Conservation (phyloP, 2,113 vertebrate genomes). For the Oryzias celebensis region DNA sequence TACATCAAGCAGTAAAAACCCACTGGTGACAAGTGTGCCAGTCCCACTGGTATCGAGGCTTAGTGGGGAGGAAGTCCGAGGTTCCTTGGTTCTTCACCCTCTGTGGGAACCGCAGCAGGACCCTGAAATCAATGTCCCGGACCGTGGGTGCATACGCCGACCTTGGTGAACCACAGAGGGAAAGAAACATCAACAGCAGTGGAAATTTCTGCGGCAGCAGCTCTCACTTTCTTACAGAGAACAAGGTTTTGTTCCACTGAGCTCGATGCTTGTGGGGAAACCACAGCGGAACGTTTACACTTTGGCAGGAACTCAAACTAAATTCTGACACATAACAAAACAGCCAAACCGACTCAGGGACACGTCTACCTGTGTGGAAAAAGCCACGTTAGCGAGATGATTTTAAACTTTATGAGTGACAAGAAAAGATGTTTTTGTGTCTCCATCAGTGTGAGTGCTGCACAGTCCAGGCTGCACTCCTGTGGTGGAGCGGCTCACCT, state of each 20-base stretch:
- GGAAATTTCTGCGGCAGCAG: slow-evolving; percentile 33
- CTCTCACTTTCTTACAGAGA: slow-evolving; percentile 32
- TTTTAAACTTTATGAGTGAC: neutral
- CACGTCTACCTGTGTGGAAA: neutral
- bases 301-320: slow-evolving; percentile 55
- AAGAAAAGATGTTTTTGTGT: neutral
- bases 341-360: neutral
- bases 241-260: slow-evolving; percentile 59
- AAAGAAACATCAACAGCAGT: slow-evolving; percentile 32
- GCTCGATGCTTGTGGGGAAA: slow-evolving; percentile 61
- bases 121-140: slow-evolving; percentile 78
- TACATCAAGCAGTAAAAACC: slow-evolving; percentile 45
- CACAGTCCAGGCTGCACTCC: neutral
- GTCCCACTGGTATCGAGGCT: slow-evolving; percentile 83
- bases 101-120: slow-evolving; percentile 84
- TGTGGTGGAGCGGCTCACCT: slow-evolving; percentile 71
- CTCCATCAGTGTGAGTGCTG: too few relatives aligned
- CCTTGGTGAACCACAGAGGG: slow-evolving; percentile 58
- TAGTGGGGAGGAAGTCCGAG: slow-evolving; percentile 81
- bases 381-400: neutral
- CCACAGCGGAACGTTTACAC: slow-evolving; percentile 61
- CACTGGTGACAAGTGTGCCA: slow-evolving; percentile 89
- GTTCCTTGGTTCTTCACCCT: slow-evolving; percentile 84
- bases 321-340: slow-evolving; percentile 10
- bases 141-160: slow-evolving; percentile 77